A percentile compares a stretch with the other conserved stretches of the same genome.
phyloP scores from a whole-genome alignment of 2,888 invertebrate genomes.

The Chydorus sphaericus region DNA sequence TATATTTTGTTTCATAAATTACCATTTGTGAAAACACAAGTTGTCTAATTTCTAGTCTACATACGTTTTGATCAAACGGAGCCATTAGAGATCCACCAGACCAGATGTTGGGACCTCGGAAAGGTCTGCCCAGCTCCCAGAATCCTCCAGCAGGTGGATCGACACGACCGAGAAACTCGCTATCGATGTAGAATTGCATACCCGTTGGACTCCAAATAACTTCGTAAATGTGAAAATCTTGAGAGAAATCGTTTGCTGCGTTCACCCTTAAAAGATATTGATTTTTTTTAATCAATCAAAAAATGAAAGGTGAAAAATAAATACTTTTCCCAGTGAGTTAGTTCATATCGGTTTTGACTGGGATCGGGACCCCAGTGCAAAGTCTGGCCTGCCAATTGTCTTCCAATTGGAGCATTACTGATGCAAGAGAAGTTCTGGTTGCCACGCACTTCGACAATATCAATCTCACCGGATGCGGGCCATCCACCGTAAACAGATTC shows the following conservation, averaged over 20 bases:
- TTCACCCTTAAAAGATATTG: not conserved
- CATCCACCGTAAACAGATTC: conserved; percentile 28
- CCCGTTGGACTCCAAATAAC: conserved; percentile 24
- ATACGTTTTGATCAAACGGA: conserved; percentile 16
- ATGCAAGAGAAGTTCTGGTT: conserved; percentile 21
- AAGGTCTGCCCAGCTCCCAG: conserved; percentile 15
- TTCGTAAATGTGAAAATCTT: conserved; percentile 25
- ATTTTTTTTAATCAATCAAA: not conserved
- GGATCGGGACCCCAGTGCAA: conserved; percentile 30
- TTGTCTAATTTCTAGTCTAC: too few relatives aligned
- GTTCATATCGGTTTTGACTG: conserved; percentile 21
- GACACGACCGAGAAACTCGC: conserved; percentile 9
- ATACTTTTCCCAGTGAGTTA: conserved; percentile 22
- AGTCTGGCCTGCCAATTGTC: conserved; percentile 25
- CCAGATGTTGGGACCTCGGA: conserved; percentile 14
- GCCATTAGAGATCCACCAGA: conserved; percentile 13
- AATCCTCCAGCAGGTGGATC: conserved; percentile 15
- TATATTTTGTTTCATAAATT: too few relatives aligned
- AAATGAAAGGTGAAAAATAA: not conserved
- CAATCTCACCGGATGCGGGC: conserved; percentile 31
- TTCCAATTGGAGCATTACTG: conserved; percentile 16
- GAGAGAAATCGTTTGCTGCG: conserved; percentile 3
- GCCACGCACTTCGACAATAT: conserved; percentile 30
- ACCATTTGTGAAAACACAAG: too few relatives aligned
- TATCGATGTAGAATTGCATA: conserved; percentile 12